Evolutionary conservation across 2,888 invertebrate genomes (phyloP).

Genomic region (Zhengitettix transpicula): DNA sequence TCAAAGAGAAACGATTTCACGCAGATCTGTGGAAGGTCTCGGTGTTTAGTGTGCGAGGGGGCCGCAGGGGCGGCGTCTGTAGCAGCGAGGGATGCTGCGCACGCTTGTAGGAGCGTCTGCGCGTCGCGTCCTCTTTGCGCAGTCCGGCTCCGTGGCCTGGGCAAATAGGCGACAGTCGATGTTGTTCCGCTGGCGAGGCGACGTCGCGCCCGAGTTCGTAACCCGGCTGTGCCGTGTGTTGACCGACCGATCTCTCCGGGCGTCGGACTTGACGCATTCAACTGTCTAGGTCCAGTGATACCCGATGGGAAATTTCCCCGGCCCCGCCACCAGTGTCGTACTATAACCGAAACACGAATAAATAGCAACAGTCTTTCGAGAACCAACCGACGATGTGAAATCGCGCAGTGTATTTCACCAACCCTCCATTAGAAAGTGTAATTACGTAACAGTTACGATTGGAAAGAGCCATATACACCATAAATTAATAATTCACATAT

Average conservation of each 20-base stretch:
- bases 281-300: neutral
- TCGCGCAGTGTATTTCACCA: no score
- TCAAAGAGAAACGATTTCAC: no score
- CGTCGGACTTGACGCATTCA: neutral
- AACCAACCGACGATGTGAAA: no score
- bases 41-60: neutral
- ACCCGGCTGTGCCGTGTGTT: neutral
- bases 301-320: neutral
- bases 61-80: neutral
- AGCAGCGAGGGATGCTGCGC: neutral
- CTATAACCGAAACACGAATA: no score
- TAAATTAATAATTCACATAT: no score
- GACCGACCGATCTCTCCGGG: neutral
- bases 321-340: neutral
- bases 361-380: no score
- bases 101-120: neutral
- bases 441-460: no score
- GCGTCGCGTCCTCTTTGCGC: neutral
- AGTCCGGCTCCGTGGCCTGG: neutral
- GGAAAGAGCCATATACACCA: no score
- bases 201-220: neutral
- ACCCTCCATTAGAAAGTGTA: no score
- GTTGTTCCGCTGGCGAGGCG: neutral
- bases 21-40: no score
- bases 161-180: neutral